Base-by-base conservation (phyloP, 2,113 vertebrate genomes). In the Oreotrochilus melanogaster region DNA sequence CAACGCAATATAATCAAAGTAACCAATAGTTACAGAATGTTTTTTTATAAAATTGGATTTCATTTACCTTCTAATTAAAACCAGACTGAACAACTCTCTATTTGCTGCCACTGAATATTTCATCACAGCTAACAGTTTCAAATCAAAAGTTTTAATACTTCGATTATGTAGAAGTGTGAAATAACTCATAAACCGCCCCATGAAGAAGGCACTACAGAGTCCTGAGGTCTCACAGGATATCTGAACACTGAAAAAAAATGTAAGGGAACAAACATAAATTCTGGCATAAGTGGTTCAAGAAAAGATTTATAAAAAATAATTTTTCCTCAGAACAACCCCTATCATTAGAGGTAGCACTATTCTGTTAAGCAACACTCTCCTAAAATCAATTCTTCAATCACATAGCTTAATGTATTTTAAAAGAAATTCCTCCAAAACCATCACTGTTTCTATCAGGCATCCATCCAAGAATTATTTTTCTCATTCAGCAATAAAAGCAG, bases 401-500 rank as follows among this genome's bases (percentile, higher is more conserved):
- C 11, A 23, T 11, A 78, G 6, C 67, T 87, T 75, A 94, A 75
- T 56, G 31, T 71, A 72, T 57, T 43, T 86, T 54, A 92, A 75
- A 85, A 53, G 57, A 72, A 85, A 69, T 87, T 92, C 66, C 58
- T 85, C 84, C 62, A 89, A 89, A 93, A 19, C 18, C n/a, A 54
- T 89, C 30, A 72, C 10, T 57, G 4, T 60, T 93, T 89, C 58
- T 88, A 53, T 61, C 57, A 93, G 88, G 78, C 78, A 86, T 72
- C 17, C 25, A 79, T 88, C 85, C 92, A 93, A 78, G 7, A 88
- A 85, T 31, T 82, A 84, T 91, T 95, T 89, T 72, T 82, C 61
- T 86, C 48, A 87, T 94, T 91, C 62, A 88, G 35, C 54, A 82
- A 69, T 69, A 92, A 89, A 94, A 35, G 6, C 30, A 39, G 18